Base-by-base conservation (phyloP, 2,113 vertebrate genomes). In the Capra hircus region DNA sequence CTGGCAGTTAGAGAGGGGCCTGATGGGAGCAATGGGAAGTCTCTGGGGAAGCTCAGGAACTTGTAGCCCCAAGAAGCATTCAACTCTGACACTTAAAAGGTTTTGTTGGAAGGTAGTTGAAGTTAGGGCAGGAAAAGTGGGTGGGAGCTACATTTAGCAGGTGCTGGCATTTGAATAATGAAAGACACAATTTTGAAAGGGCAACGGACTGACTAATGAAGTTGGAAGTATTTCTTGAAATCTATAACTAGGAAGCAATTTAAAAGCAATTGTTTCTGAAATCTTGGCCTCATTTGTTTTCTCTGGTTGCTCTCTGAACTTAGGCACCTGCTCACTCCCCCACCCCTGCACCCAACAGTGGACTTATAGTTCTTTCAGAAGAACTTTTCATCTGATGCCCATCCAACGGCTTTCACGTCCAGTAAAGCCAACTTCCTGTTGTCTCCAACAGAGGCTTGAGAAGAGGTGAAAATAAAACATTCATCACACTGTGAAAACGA, bases 381-480 rank as follows among this genome's bases (percentile, higher is more conserved):
- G n/a, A 45, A 12, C 7, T 83, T 96, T 98, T 62, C 11, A 10
- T 82, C 59, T 57, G 52, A 86, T 50, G 45, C 43, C 64, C 36
- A 84, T 53, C 57, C 48, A 7, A 3, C 64, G 82, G 40, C 48
- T 59, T 96, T 97, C 83, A 96, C 53, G 88, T 71, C 59, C 45
- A 27, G 67, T 93, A 17, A 71, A 91, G 5, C 81, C 92, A 27
- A 59, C 23, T 97, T 55, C 60, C 94, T 57, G 62, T 91, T 98
- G 28, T 91, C 92, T 92, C 88, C 77, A 93, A 85, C 85, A 98
- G 55, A 60, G 86, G 55, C 55, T 85, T 92, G 91, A 92, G 80
- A 97, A 88, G 92, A 90, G 4, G 83, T 96, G 96, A 93, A 96
- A 98, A 97, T 88, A 98, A 80, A 45, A 77, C 80, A 96, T 40